A percentile compares a stretch with the other conserved stretches of the same genome.
Conservation (phyloP, 2,797 vertebrate genomes). For the Hydrophis major region DNA sequence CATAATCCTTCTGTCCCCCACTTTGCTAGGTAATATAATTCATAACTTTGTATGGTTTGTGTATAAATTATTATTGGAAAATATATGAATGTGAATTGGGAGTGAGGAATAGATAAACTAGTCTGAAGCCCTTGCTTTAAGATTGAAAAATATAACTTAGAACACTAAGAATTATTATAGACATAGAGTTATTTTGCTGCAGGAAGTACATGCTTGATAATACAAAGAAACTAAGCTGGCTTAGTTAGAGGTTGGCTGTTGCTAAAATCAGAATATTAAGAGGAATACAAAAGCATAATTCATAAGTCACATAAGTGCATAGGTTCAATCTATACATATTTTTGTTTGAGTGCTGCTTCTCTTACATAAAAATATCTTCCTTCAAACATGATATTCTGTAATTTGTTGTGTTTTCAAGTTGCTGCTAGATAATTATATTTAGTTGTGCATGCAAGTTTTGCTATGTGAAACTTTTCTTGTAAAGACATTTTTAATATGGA, state of each 20-base stretch:
- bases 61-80: neutral
- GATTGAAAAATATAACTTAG: neutral
- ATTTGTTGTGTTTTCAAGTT: neutral
- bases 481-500: neutral
- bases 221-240: neutral
- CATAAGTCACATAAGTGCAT: neutral
- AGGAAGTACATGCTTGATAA: neutral
- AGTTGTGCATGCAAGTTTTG: neutral
- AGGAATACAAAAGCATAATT: neutral
- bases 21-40: neutral
- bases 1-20: neutral
- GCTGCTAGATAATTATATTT: neutral
- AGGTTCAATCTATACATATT: neutral
- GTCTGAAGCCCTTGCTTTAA: neutral
- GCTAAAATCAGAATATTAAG: neutral
- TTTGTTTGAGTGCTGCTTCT: neutral
- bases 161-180: neutral
- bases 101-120: neutral
- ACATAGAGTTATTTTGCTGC: neutral
- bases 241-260: neutral
- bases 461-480: neutral
- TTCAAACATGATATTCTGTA: neutral
- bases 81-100: neutral
- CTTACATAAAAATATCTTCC: neutral
- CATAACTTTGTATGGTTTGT: neutral